phyloP scores from a whole-genome alignment of 2,888 invertebrate genomes.

The Dusona sp. region DNA sequence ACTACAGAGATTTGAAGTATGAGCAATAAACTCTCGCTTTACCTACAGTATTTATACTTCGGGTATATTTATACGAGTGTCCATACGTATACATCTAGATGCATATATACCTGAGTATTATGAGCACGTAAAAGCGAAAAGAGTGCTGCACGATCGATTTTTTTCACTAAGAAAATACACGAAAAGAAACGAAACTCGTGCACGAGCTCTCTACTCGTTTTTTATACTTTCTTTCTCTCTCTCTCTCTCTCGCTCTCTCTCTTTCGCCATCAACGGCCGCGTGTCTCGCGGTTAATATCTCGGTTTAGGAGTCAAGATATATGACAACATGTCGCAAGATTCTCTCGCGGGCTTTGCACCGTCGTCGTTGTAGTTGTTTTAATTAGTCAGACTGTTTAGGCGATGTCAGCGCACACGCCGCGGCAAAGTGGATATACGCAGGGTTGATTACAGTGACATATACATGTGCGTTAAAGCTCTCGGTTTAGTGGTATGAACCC shows the following conservation, averaged over 20 bases:
- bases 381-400: constrained; percentile 79
- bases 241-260: neutral
- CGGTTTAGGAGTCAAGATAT: constrained; percentile 22
- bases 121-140: constrained; percentile 48
- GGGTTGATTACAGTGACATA: constrained; percentile 37
- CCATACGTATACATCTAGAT: neutral
- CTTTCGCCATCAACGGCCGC: constrained; percentile 57
- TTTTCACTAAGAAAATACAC: constrained; percentile 22
- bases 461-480: constrained; percentile 28
- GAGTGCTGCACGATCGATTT: constrained; percentile 32
- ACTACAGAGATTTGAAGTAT: constrained; percentile 64
- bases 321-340: constrained; percentile 15
- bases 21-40: constrained; percentile 66
- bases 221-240: neutral
- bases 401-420: constrained; percentile 73
- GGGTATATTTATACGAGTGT: constrained; percentile 58
- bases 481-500: constrained; percentile 46
- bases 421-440: constrained; percentile 49
- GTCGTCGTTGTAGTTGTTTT: constrained; percentile 74
- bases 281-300: constrained; percentile 59
- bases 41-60: constrained; percentile 61
- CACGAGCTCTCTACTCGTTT: constrained; percentile 37
- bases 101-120: constrained; percentile 24
- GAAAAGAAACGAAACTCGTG: constrained; percentile 46
- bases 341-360: constrained; percentile 32